A percentile compares a stretch with the other conserved stretches of the same genome.
Conservation (phyloP, 2,113 vertebrate species). For the Ranitomeya imitator region DNA sequence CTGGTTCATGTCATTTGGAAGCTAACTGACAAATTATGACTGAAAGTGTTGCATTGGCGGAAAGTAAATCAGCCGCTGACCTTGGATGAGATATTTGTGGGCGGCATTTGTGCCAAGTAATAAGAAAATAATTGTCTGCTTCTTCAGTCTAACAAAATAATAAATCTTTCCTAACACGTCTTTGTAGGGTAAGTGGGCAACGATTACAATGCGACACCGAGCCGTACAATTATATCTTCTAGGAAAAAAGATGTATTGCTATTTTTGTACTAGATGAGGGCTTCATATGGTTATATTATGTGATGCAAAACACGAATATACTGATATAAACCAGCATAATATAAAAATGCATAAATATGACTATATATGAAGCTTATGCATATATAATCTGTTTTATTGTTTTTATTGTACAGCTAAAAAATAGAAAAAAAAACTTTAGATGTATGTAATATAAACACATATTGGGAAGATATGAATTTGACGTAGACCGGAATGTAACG, state of each 20-base stretch:
- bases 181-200: background rate
- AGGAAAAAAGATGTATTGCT: background rate
- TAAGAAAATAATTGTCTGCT: conserved; percentile 15
- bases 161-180: background rate
- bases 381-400: background rate
- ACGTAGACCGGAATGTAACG: too few species aligned
- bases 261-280: background rate
- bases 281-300: background rate
- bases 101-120: conserved; percentile 30
- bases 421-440: too few species aligned
- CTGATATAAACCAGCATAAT: background rate
- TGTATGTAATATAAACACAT: too few species aligned
- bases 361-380: background rate
- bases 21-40: conserved; percentile 51
- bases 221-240: background rate
- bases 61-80: conserved; percentile 29
- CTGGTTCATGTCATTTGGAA: conserved; percentile 50
- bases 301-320: background rate
- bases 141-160: background rate
- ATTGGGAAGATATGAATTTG: too few species aligned
- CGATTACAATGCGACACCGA: background rate
- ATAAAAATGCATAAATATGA: background rate
- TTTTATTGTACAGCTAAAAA: too few species aligned
- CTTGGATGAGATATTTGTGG: conserved; percentile 28
- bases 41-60: conserved; percentile 43